phyloP scores from a whole-genome alignment of 2,113 vertebrate species.

The Motacilla alba region DNA sequence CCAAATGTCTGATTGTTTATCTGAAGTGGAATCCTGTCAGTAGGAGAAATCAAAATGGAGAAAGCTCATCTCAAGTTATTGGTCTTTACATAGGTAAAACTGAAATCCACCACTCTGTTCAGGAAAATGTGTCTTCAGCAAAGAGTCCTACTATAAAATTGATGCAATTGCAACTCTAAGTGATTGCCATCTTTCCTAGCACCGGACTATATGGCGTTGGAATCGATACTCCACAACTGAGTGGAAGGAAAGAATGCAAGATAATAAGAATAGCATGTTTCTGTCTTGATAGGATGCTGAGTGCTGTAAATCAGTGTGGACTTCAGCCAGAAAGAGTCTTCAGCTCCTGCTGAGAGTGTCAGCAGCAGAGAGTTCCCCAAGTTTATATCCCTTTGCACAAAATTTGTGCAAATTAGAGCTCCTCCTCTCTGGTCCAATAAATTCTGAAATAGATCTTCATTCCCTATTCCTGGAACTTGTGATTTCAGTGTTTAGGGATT shows the following conservation, averaged over 20 bases:
- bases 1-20: not conserved
- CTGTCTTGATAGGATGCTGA: constrained; percentile 45
- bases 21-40: not conserved
- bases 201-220: not conserved
- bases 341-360: constrained; percentile 30
- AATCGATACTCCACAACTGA: not conserved
- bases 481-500: not conserved
- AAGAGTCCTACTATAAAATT: not conserved
- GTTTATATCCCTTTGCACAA: constrained; percentile 26
- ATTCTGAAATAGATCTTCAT: constrained; percentile 19
- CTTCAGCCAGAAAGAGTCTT: constrained; percentile 40
- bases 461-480: not conserved
- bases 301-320: constrained; percentile 37
- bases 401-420: not conserved
- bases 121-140: not conserved
- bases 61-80: not conserved
- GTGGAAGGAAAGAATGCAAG: constrained; percentile 15
- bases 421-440: not conserved
- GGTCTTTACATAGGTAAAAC: not conserved
- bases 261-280: constrained; percentile 43
- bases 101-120: not conserved
- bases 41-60: not conserved
- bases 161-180: not conserved
- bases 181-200: not conserved
- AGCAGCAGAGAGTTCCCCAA: not conserved